A percentile compares a stretch with the other conserved stretches of the same genome.
These are phyloP conservation scores for Formica selysi DNA, from an alignment of 1,140 invertebrate species.

Conservation along the genomic window DNA sequence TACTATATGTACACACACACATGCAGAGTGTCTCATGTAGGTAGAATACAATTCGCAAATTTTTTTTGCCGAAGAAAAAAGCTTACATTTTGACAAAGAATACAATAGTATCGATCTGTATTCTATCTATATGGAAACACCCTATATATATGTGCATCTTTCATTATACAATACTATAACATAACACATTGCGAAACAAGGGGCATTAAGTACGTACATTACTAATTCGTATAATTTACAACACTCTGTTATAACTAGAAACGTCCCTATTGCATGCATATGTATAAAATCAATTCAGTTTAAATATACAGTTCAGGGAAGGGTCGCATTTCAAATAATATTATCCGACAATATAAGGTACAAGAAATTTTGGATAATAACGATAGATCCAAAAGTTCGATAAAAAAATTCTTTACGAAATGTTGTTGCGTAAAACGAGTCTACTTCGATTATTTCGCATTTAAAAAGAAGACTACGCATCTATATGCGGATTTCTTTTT, in stretches of 20 bases:
- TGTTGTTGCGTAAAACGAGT: slow-evolving; percentile 1
- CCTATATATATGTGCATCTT: slow-evolving; percentile 62
- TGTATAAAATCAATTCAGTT: slow-evolving; percentile 72
- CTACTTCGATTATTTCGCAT: slow-evolving; percentile 27
- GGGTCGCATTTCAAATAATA: slow-evolving; percentile 69
- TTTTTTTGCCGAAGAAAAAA: too few relatives aligned
- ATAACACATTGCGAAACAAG: slow-evolving; percentile 74
- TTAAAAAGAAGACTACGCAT: slow-evolving; percentile 41
- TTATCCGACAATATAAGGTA: slow-evolving; percentile 1
- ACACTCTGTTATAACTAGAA: slow-evolving; percentile 61
- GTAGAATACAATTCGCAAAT: too few relatives aligned
- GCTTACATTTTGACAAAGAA: too few relatives aligned
- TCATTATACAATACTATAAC: slow-evolving; percentile 71
- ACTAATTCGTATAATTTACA: slow-evolving; percentile 67
- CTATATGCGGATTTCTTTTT: neutral
- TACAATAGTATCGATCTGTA: too few relatives aligned
- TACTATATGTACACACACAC: too few relatives aligned
- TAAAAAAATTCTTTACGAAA: neutral
- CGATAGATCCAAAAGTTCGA: neutral
- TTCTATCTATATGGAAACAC: too few relatives aligned
- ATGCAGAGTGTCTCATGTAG: too few relatives aligned
- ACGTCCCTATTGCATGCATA: slow-evolving; percentile 63
- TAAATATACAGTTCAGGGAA: slow-evolving; percentile 61
- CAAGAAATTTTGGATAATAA: neutral
- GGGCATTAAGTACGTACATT: slow-evolving; percentile 78